Base-by-base conservation (phyloP, 2,888 invertebrate genomes). In the Epistrophe grossulariae region DNA sequence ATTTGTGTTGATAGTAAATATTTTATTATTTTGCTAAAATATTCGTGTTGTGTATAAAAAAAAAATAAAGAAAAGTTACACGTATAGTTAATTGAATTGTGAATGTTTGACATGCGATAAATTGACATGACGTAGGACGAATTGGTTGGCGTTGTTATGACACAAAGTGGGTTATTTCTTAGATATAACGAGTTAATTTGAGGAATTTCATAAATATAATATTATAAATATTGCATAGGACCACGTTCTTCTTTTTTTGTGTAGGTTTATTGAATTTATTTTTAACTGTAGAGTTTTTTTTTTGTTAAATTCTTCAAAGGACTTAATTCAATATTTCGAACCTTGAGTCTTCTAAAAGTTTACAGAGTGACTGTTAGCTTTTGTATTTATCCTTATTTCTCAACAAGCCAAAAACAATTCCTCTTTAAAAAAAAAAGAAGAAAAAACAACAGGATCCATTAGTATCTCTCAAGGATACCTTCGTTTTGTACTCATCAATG, bases 351-450 rank as follows among this genome's bases (percentile, higher is more conserved):
- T 15, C 1, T 24, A 24, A 24, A 43, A n/a, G 15, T 40, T 4
- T 6, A 7, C 0, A 50, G 10, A 10, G 15, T 28, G 9, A 57
- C 15, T 28, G 60, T 6, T 13, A 10, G 17, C 13, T 11, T 50
- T 13, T 68, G 9, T 52, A 24, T 68, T 68, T 68, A 9, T 64
- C 10, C 43, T 45, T n/a, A 17, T 17, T 19, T 31, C 45, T 31
- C 62, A 50, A 45, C 80, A 84, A 84, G 84, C 80, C 84, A 84
- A 79, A 83, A 83, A 60, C 74, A 71, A 76, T 7, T 40, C 15
- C 35, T 59, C 28, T 9, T 19, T 24, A 7, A 48, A 17, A 5
- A 17, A 11, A 48, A 40, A 66, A 72, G 31, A 48, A 19, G 4
- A 8, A 48, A 17, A 13, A 35, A 40, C 60, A 73, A 66, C 60